These are phyloP conservation scores for Bujurquina vittata DNA, from an alignment of 2,113 vertebrate genomes.

Conservation along the genomic window DNA sequence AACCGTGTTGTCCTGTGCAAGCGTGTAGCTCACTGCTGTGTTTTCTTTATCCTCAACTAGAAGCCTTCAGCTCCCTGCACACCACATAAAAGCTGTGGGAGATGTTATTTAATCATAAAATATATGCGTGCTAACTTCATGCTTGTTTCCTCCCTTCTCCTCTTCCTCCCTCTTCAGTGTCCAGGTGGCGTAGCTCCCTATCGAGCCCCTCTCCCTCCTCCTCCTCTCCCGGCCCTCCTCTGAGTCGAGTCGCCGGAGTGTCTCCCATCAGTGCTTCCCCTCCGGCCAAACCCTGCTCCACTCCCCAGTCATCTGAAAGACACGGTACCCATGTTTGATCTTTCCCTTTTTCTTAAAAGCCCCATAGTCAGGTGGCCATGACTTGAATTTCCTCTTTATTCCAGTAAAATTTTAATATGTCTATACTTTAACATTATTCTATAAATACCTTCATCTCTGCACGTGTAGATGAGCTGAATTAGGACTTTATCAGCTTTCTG, in stretches of 20 bases:
- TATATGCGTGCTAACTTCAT: neutral
- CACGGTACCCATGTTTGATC: constrained; percentile 82
- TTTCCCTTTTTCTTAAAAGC: neutral
- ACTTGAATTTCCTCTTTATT: neutral
- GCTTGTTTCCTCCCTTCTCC: neutral
- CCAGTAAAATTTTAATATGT: neutral
- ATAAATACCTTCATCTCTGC: too few relatives aligned
- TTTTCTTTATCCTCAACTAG: neutral
- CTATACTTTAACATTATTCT: neutral
- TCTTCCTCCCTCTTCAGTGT: constrained; percentile 76
- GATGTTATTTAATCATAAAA: too few relatives aligned
- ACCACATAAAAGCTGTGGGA: too few relatives aligned
- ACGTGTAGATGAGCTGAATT: neutral
- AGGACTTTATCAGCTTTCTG: neutral
- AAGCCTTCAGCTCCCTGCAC: neutral
- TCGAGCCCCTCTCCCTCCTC: constrained; percentile 82
- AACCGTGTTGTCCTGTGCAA: neutral
- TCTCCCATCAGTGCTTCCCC: constrained; percentile 80
- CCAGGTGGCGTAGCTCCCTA: constrained; percentile 89
- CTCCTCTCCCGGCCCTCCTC: constrained; percentile 75
- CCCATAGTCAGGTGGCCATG: neutral
- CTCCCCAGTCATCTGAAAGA: constrained; percentile 86
- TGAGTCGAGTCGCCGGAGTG: constrained; percentile 85
- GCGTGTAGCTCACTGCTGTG: neutral
- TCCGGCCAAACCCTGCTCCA: constrained; percentile 85